Evolutionary conservation across 2,113 vertebrate species (phyloP).

Genomic region (Istiophorus platypterus): DNA sequence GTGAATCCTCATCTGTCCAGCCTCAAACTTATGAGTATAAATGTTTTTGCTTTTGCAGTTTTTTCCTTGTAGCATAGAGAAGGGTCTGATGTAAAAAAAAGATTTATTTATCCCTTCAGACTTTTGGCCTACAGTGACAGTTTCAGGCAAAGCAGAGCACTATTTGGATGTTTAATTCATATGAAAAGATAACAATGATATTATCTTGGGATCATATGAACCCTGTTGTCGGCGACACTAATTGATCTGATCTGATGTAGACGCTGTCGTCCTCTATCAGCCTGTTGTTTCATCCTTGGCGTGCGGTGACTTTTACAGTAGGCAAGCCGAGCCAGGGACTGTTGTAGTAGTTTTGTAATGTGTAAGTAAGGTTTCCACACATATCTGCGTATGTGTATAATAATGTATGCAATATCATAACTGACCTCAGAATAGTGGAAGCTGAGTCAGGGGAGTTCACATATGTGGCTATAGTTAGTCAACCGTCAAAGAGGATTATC

Average conservation of each 20-base stretch:
- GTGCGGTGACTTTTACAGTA: too few species aligned
- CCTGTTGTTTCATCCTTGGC: background rate
- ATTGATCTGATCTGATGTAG: slow-evolving; percentile 48
- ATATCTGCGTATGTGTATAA: too few species aligned
- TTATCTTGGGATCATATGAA: slow-evolving; percentile 23
- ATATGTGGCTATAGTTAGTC: too few species aligned
- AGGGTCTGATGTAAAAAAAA: background rate
- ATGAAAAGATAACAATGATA: slow-evolving; percentile 24
- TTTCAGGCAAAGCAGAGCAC: slow-evolving; percentile 1
- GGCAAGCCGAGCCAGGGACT: too few species aligned
- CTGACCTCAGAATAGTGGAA: too few species aligned
- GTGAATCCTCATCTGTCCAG: background rate
- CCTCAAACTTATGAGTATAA: background rate
- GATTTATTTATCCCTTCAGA: slow-evolving; percentile 14
- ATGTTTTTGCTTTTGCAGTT: background rate
- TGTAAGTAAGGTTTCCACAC: too few species aligned
- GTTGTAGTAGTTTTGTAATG: too few species aligned
- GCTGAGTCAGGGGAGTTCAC: too few species aligned
- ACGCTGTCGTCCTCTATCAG: slow-evolving; percentile 37
- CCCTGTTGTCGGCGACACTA: slow-evolving; percentile 17
- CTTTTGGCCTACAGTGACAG: slow-evolving; percentile 18
- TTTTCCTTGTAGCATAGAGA: background rate
- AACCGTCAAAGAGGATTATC: too few species aligned
- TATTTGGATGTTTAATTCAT: slow-evolving; percentile 29
- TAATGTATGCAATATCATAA: too few species aligned